A percentile compares a stretch with the other conserved stretches of the same genome.
These are phyloP conservation scores for Mongoloraphidia duomilia DNA, from an alignment of 2,888 invertebrate genomes.

Conservation along the genomic window DNA sequence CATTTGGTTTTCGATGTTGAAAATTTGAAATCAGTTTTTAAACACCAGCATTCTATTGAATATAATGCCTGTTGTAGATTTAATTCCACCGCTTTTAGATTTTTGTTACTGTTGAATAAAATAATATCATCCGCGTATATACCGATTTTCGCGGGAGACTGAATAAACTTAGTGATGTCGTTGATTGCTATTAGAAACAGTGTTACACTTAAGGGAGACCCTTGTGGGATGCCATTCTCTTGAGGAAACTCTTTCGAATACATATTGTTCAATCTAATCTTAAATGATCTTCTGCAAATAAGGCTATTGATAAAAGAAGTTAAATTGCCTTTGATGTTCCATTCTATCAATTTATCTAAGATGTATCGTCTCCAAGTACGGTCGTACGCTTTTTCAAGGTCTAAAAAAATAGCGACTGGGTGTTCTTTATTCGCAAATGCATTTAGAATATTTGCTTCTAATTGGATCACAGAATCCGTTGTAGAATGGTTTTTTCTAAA, in stretches of 20 bases:
- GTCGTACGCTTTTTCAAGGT: too few species aligned
- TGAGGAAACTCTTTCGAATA: not conserved
- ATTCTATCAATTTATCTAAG: too few species aligned
- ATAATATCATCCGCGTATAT: conserved; percentile 13
- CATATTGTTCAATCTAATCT: conserved; percentile 2
- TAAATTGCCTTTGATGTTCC: not conserved
- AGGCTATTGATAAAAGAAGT: not conserved
- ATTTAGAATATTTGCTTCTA: too few species aligned
- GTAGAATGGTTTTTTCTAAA: too few species aligned
- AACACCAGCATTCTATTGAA: conserved; percentile 6
- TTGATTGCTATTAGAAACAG: conserved; percentile 14
- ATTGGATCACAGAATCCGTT: too few species aligned
- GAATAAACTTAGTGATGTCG: conserved; percentile 3
- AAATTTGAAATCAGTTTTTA: conserved; percentile 12
- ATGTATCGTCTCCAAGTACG: too few species aligned
- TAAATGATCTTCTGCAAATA: conserved; percentile 3
- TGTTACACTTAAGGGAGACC: conserved; percentile 11
- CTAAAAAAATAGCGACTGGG: too few species aligned
- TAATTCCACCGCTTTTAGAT: conserved; percentile 2
- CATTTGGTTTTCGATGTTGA: conserved; percentile 7
- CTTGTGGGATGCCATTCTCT: conserved; percentile 13
- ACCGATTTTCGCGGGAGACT: conserved; percentile 3
- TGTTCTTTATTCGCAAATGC: too few species aligned
- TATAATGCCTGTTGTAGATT: conserved; percentile 8
- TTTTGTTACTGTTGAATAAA: conserved; percentile 6